Base-by-base conservation (phyloP, 2,113 vertebrate species). In the Eonycteris spelaea region DNA sequence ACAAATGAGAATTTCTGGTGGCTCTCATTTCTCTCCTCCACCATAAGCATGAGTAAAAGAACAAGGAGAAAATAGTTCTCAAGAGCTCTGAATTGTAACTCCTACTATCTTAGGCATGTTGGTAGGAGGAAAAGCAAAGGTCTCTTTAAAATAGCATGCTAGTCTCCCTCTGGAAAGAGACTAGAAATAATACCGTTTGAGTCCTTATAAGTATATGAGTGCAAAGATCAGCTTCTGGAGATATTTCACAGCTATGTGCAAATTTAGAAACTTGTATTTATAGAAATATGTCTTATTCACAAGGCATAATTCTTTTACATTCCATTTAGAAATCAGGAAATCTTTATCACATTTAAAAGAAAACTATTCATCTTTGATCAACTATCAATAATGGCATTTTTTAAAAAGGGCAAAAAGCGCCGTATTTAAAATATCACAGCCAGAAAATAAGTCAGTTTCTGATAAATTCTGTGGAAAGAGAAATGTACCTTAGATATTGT, bases 211-310 rank as follows among this genome's bases (percentile, higher is more conserved):
- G 77, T 38, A 63, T 10, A 95, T n/a, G 33, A 86, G 38, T 94
- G 86, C 73, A 89, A 95, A 96, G 30, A 78, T 89, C 94, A 89
- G 71, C 51, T 85, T 95, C 90, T 93, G 77, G 75, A 95, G 97
- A 89, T 57, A 91, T 61, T 95, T 26, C 87, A 24, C 35, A 95
- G 68, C 40, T 90, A 43, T 78, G 53, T 73, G 45, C 71, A 86
- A 40, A 73, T 87, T 95, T 94, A 86, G 51, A 93, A 90, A 96
- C 55, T 91, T 78, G 51, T 75, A 85, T 79, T 96, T 67, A 95
- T 1, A 90, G 65, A 94, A 97, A 90, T 59, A 74, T 15, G 55
- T 92, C 61, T 89, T 86, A 89, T 48, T 91, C 35, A 95, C 10
- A 94, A 97, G 68, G 19, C 53, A 65, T 63, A 90, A 90, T 63